A percentile compares a stretch with the other conserved stretches of the same genome.
Evolutionary conservation across 2,888 invertebrate species (phyloP).

Genomic region (Melikaiella ostensackeni): DNA sequence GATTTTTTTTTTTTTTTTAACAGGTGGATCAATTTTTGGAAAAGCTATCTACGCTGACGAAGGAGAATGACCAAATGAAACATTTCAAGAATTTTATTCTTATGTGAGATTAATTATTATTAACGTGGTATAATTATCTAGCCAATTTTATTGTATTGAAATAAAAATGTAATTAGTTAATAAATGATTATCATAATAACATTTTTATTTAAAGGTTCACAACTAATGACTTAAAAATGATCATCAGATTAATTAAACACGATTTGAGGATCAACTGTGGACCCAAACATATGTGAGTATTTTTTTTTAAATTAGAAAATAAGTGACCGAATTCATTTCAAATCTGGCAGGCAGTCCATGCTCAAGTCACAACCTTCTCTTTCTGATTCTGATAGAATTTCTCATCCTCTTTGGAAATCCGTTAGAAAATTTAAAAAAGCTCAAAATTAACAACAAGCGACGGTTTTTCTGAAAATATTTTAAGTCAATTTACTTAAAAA

Average conservation of each 20-base stretch:
- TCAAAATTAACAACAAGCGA: no score
- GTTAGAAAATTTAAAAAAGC: no score
- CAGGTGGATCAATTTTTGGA: slow-evolving; percentile 86
- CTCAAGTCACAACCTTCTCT: no score
- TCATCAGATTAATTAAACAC: slow-evolving; percentile 92
- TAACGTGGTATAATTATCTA: no score
- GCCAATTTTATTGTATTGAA: neutral
- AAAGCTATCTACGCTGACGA: slow-evolving; percentile 86
- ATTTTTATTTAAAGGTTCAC: slow-evolving; percentile 82
- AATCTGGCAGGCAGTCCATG: no score
- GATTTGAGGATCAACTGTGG: slow-evolving; percentile 96
- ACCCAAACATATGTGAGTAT: slow-evolving; percentile 88
- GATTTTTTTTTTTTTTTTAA: slow-evolving; percentile 23
- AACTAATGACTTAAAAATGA: slow-evolving; percentile 89
- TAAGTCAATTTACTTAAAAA: no score
- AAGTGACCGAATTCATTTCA: no score
- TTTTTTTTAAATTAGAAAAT: neutral
- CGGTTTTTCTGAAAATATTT: no score
- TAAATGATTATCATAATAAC: neutral
- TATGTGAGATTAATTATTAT: slow-evolving; percentile 68
- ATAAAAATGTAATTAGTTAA: slow-evolving; percentile 11
- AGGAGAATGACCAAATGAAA: slow-evolving; percentile 91
- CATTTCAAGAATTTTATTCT: slow-evolving; percentile 86
- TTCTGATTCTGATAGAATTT: no score
- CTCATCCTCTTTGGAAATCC: no score